Conservation (phyloP, 2,888 invertebrate genomes). For the Caenorhabditis afra region DNA sequence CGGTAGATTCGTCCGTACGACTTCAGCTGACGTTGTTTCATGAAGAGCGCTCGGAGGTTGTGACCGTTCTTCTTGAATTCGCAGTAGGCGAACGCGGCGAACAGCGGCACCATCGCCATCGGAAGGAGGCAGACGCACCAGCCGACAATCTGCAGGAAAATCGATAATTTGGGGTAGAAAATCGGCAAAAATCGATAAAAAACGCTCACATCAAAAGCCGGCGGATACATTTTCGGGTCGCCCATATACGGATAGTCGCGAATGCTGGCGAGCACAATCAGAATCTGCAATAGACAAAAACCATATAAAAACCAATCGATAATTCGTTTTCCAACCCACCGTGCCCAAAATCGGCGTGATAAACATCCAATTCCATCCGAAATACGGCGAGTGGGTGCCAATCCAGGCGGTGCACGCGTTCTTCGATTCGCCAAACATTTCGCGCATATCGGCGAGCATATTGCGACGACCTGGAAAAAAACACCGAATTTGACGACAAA, state of each 20-base stretch:
- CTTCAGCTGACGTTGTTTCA: slow-evolving; percentile 48
- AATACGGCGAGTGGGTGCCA: slow-evolving; percentile 65
- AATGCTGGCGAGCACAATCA: slow-evolving; percentile 33
- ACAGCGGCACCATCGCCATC: slow-evolving; percentile 37
- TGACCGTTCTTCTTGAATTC: slow-evolving; percentile 25
- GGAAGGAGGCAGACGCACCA: slow-evolving; percentile 48
- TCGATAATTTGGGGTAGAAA: too few relatives aligned
- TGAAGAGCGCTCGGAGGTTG: slow-evolving; percentile 25
- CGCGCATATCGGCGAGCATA: slow-evolving; percentile 65
- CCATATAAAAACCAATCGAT: too few relatives aligned
- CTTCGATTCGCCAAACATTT: slow-evolving; percentile 71
- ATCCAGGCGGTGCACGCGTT: slow-evolving; percentile 25
- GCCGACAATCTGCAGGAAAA: slow-evolving; percentile 36
- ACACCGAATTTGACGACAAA: neutral
- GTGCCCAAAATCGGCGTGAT: slow-evolving; percentile 40
- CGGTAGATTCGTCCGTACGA: slow-evolving; percentile 39
- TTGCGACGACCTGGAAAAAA: slow-evolving; percentile 54
- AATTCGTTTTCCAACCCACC: too few relatives aligned
- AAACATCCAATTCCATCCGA: slow-evolving; percentile 45
- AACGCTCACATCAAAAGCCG: slow-evolving; percentile 47
- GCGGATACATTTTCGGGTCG: slow-evolving; percentile 27
- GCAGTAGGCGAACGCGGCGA: slow-evolving; percentile 21
- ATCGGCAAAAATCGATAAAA: neutral
- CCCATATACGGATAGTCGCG: slow-evolving; percentile 39
- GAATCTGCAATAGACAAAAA: neutral